Evolutionary conservation across 2,797 vertebrate genomes (phyloP), one percentile per base, ranked within the genome.

Genomic region (Coregonus suidteri): DNA sequence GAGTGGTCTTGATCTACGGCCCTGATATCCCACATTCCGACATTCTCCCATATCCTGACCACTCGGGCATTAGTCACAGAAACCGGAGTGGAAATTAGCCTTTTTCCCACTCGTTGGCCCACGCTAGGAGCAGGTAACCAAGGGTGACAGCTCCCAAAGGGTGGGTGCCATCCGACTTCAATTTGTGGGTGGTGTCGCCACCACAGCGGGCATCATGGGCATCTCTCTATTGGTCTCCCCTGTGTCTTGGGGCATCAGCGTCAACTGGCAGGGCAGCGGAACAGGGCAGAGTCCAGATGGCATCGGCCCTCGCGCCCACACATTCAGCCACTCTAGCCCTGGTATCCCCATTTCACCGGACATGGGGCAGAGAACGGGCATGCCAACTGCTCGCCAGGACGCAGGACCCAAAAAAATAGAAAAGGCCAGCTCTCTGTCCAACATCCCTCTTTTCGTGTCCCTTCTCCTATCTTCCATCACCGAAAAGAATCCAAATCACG

Each of bases 261-360:
- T 90, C 88, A 83, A 88, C 88, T 86, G 82, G 64, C 89, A 54
- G 79, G 72, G 77, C 71, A 82, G 81, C 71, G 64, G 82, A 87
- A 83, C 89, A 89, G 84, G 85, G 59, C 62, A 77, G 37, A 41
- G 90, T 86, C 93, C 94, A 95, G 87, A 94, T 95, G 93, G 93
- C 94, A 93, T 82, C 65, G 78, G 92, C 93, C 91, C 89, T 90
- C 82, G 79, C 82, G 82, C 91, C 88, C 92, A 90, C 88, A 87
- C 83, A 83, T 86, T 85, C 82, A 81, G 66, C 81, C 89, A 80
- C 87, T 85, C 82, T 86, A 86, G 87, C 89, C 91, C 91, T 92
- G 91, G 91, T 90, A 89, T 78, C 0, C 85, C 67, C 81, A 80
- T 66, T 53, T 62, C 70, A 71, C 83, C 76, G 85, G 77, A 84